These are phyloP conservation scores for Trichopoda pennipes DNA, from an alignment of 2,888 invertebrate genomes.

Conservation along the genomic window DNA sequence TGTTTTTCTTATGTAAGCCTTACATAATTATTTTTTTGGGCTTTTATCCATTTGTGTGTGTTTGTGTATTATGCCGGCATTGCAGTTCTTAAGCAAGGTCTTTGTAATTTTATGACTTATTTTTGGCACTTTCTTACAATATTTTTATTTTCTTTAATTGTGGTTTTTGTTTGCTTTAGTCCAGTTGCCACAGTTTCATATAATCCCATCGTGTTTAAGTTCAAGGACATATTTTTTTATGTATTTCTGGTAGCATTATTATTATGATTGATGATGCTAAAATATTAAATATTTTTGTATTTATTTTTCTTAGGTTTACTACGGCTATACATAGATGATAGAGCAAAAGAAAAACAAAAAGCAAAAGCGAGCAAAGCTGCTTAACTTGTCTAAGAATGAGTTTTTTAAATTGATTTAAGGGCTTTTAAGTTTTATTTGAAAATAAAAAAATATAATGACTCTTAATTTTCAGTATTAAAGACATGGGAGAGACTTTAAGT, in stretches of 20 bases:
- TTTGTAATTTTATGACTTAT: conserved; percentile 1
- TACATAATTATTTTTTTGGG: background rate
- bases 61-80: background rate
- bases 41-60: background rate
- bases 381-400: background rate
- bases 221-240: conserved; percentile 43
- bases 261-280: conserved; percentile 46
- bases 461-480: background rate
- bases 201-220: conserved; percentile 13
- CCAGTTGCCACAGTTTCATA: background rate
- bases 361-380: background rate
- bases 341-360: background rate
- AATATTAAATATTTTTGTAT: conserved; percentile 2
- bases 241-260: conserved; percentile 16
- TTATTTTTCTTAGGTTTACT: background rate
- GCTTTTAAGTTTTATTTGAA: background rate
- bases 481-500: too few species aligned
- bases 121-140: background rate
- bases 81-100: background rate
- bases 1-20: background rate
- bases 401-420: background rate
- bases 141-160: conserved; percentile 22
- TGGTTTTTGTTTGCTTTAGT: background rate
- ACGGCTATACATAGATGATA: conserved; percentile 6
- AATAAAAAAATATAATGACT: background rate